Evolutionary conservation across 2,797 vertebrate genomes (phyloP).

Genomic region (Tapirus indicus): DNA sequence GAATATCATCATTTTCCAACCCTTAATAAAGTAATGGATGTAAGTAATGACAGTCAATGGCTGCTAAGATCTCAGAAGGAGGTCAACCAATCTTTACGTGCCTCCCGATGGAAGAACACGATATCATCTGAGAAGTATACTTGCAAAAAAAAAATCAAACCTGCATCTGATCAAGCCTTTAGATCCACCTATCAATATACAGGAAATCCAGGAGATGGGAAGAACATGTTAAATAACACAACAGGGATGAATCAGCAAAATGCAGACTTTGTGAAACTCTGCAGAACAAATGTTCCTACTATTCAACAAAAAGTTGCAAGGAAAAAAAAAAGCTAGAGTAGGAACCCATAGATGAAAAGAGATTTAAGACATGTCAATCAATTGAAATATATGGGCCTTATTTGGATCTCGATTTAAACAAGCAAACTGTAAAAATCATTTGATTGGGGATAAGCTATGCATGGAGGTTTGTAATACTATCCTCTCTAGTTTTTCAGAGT

Average conservation of each 20-base stretch:
- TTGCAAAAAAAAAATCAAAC: background rate
- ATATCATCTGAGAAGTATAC: background rate
- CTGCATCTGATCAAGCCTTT: background rate
- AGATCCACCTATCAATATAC: background rate
- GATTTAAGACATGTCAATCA: background rate
- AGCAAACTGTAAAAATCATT: background rate
- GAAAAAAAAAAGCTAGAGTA: background rate
- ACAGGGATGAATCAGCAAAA: background rate
- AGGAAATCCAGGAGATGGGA: background rate
- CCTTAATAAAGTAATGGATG: conserved; percentile 24
- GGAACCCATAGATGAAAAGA: background rate
- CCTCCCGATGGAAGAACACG: background rate
- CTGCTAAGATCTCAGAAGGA: conserved; percentile 5
- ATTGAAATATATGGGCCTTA: background rate
- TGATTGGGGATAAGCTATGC: background rate
- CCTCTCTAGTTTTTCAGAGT: background rate
- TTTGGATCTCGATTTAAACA: conserved; percentile 31
- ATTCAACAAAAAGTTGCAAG: background rate
- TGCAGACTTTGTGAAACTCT: background rate
- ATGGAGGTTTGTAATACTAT: background rate
- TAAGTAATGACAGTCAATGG: background rate
- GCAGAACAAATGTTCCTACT: background rate
- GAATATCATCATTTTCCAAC: background rate
- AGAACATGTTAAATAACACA: background rate
- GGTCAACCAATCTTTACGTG: background rate